Percentiles rank a stretch among this genome's conserved stretches.
These are phyloP conservation scores for Lepus americanus DNA, from an alignment of 2,113 vertebrate species.

Conservation along the genomic window DNA sequence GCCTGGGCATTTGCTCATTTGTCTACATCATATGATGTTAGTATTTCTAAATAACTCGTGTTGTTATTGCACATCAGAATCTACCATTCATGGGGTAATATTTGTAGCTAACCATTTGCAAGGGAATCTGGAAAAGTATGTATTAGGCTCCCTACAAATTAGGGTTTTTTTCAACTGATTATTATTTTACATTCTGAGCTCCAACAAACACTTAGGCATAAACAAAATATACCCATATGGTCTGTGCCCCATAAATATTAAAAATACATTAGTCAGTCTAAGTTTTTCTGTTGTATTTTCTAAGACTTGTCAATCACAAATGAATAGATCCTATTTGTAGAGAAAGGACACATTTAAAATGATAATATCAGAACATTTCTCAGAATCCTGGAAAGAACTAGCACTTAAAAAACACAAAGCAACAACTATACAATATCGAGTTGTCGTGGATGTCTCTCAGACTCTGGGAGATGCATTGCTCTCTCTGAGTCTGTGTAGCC, in stretches of 20 bases:
- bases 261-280: conserved; percentile 68
- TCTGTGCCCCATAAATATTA: conserved; percentile 47
- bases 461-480: not conserved
- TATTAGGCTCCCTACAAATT: not conserved
- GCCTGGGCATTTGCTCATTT: not conserved
- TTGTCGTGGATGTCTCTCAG: conserved; percentile 57
- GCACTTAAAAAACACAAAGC: not conserved
- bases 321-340: conserved; percentile 65
- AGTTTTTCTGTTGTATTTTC: conserved; percentile 70
- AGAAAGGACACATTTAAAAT: conserved; percentile 76
- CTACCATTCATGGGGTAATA: not conserved
- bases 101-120: not conserved
- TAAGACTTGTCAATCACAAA: conserved; percentile 66
- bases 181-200: conserved; percentile 41
- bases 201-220: not conserved
- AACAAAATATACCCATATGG: conserved; percentile 52
- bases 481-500: not conserved
- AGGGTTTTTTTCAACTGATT: not conserved
- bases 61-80: conserved; percentile 24
- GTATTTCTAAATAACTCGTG: conserved; percentile 37
- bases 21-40: not conserved
- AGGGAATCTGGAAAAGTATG: conserved; percentile 22
- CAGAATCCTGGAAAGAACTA: conserved; percentile 55
- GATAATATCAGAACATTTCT: conserved; percentile 71
- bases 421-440: conserved; percentile 39